Conservation (phyloP, 2,113 vertebrate species). For the Sylvia atricapilla region DNA sequence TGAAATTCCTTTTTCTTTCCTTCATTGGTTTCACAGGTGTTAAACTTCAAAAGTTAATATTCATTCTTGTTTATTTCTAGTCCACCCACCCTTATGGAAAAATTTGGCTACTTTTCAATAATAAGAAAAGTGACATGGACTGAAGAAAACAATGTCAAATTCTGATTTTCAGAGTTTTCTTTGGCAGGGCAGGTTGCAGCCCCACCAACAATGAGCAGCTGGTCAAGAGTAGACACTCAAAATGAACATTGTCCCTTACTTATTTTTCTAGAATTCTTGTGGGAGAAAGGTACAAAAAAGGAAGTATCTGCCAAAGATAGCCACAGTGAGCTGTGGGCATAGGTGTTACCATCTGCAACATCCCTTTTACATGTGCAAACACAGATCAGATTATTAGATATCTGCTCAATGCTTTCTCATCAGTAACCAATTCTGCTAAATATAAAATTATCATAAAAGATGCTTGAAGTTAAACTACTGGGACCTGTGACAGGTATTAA, state of each 20-base stretch:
- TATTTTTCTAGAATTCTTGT: neutral
- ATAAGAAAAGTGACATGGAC: neutral
- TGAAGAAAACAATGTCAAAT: neutral
- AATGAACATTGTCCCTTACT: neutral
- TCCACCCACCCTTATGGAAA: neutral
- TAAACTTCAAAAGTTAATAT: slow-evolving; percentile 10
- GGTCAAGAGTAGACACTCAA: neutral
- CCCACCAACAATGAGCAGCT: neutral
- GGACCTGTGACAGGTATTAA: neutral
- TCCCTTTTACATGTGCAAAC: neutral
- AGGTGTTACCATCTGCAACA: neutral
- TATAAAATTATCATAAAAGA: neutral
- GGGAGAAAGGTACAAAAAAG: neutral
- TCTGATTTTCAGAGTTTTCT: neutral
- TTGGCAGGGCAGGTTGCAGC: neutral
- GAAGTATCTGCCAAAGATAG: neutral
- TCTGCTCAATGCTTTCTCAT: neutral
- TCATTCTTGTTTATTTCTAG: slow-evolving; percentile 14
- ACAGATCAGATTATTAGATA: neutral
- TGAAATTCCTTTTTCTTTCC: slow-evolving; percentile 27
- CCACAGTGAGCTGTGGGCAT: neutral
- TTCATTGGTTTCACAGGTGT: slow-evolving; percentile 37
- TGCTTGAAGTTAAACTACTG: neutral
- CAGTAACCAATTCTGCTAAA: neutral
- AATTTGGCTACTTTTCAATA: neutral